phyloP scores from a whole-genome alignment of 2,888 invertebrate genomes.

The Biston stratarius region DNA sequence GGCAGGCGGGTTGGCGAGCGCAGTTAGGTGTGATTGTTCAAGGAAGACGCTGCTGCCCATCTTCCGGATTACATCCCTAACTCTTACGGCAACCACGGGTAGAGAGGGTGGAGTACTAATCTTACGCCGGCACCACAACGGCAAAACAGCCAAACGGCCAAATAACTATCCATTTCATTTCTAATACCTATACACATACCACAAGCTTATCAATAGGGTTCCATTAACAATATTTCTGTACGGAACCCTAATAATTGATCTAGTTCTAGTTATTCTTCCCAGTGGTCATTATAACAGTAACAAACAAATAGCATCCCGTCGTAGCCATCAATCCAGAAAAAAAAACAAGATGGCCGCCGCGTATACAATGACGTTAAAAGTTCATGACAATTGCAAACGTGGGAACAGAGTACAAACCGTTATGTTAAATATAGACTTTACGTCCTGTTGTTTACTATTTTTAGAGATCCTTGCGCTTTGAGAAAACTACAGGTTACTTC shows the following conservation, averaged over 20 bases:
- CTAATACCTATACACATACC: too few relatives aligned
- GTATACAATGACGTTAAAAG: constrained; percentile 36
- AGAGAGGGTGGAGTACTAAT: too few relatives aligned
- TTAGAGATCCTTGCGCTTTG: constrained; percentile 41
- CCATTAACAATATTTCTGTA: too few relatives aligned
- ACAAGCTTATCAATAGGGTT: too few relatives aligned
- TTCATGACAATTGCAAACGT: constrained; percentile 45
- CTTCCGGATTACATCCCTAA: too few relatives aligned
- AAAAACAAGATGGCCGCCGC: constrained; percentile 45
- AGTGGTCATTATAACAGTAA: neutral
- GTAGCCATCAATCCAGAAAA: constrained; percentile 2
- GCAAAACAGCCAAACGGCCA: too few relatives aligned
- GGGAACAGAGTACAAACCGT: constrained; percentile 54
- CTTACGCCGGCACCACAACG: too few relatives aligned
- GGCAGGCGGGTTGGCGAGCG: too few relatives aligned
- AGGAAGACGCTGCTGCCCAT: too few relatives aligned
- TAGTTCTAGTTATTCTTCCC: neutral
- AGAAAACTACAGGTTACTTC: constrained; percentile 11
- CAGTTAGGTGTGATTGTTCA: too few relatives aligned
- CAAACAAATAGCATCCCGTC: constrained; percentile 11
- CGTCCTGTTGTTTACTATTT: constrained; percentile 53
- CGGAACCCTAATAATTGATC: neutral
- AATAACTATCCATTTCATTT: too few relatives aligned
- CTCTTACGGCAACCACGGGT: too few relatives aligned
- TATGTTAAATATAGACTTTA: constrained; percentile 45